Percentiles rank a stretch among this genome's conserved stretches.
phyloP scores from a whole-genome alignment of 2,113 vertebrate genomes.

The Origma solitaria region DNA sequence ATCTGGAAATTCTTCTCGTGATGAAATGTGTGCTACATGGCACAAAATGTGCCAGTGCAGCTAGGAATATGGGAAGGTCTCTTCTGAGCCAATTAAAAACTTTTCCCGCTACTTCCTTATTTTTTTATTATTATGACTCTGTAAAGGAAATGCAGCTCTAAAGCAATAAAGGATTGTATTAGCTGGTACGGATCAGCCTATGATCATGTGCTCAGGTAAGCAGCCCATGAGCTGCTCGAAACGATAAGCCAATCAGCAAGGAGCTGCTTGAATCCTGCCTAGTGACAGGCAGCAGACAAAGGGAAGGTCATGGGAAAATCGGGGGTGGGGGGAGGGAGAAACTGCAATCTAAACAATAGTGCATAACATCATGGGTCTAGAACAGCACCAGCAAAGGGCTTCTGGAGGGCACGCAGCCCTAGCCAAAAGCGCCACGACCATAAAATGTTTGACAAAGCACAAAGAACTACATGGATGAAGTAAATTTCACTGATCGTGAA shows the following conservation, averaged over 20 bases:
- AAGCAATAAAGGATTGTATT: slow-evolving; percentile 33
- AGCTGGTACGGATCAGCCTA: slow-evolving; percentile 36
- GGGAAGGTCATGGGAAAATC: slow-evolving; percentile 37
- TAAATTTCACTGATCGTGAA: background rate
- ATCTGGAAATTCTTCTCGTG: background rate
- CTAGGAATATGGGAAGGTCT: background rate
- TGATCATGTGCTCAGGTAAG: slow-evolving; percentile 33
- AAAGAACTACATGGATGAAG: background rate
- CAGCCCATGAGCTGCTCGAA: slow-evolving; percentile 45
- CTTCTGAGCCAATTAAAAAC: background rate
- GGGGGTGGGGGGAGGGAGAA: background rate
- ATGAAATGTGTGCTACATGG: rapidly evolving
- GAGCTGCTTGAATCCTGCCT: slow-evolving; percentile 64
- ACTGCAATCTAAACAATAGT: slow-evolving; percentile 9
- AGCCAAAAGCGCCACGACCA: background rate
- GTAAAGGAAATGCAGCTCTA: background rate
- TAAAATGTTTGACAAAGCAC: background rate
- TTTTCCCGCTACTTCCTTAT: background rate
- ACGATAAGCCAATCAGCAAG: slow-evolving; percentile 62
- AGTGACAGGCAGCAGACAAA: slow-evolving; percentile 68
- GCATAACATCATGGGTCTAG: slow-evolving; percentile 46
- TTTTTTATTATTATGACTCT: background rate
- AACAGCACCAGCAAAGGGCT: slow-evolving; percentile 31
- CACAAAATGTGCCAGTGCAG: background rate
- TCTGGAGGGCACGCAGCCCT: background rate